Conservation (phyloP, 2,113 vertebrate genomes). For the Oryzias javanicus region DNA sequence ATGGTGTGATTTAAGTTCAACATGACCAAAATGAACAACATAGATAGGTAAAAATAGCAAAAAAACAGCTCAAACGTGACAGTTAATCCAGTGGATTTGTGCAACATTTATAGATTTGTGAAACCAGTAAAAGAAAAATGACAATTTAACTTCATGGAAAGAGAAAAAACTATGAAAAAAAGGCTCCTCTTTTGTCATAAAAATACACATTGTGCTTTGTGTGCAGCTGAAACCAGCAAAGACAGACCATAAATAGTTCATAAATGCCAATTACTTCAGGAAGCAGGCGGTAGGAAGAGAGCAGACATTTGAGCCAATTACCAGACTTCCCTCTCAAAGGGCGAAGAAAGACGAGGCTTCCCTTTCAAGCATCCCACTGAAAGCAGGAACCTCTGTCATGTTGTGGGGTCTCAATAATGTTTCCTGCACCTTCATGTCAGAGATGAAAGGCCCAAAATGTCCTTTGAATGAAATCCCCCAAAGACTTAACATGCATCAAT, state of each 20-base stretch:
- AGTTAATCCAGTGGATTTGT: background rate
- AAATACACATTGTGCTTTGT: slow-evolving; percentile 17
- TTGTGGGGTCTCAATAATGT: slow-evolving; percentile 68
- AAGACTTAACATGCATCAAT: slow-evolving; percentile 72
- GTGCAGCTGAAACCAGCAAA: slow-evolving; percentile 47
- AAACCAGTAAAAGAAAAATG: slow-evolving; percentile 35
- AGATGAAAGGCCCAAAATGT: slow-evolving; percentile 70
- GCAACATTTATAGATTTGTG: slow-evolving; percentile 39
- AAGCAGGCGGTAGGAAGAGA: slow-evolving; percentile 45
- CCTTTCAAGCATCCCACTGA: slow-evolving; percentile 58
- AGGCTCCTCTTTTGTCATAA: background rate
- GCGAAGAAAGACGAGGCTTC: slow-evolving; percentile 42
- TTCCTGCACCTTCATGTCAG: slow-evolving; percentile 72
- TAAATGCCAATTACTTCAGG: slow-evolving; percentile 69
- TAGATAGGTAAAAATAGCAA: slow-evolving; percentile 25
- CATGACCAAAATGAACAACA: too few relatives aligned
- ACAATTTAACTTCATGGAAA: slow-evolving; percentile 4
- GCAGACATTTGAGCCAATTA: slow-evolving; percentile 66
- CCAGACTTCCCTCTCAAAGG: slow-evolving; percentile 49
- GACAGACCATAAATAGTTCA: slow-evolving; percentile 73
- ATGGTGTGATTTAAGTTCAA: too few relatives aligned
- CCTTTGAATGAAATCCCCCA: slow-evolving; percentile 71
- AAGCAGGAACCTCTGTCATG: slow-evolving; percentile 61
- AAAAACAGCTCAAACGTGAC: slow-evolving; percentile 24
- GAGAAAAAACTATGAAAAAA: background rate